These are phyloP conservation scores for Coptodon bakossiorum DNA, from an alignment of 2,113 vertebrate species.

Conservation along the genomic window DNA sequence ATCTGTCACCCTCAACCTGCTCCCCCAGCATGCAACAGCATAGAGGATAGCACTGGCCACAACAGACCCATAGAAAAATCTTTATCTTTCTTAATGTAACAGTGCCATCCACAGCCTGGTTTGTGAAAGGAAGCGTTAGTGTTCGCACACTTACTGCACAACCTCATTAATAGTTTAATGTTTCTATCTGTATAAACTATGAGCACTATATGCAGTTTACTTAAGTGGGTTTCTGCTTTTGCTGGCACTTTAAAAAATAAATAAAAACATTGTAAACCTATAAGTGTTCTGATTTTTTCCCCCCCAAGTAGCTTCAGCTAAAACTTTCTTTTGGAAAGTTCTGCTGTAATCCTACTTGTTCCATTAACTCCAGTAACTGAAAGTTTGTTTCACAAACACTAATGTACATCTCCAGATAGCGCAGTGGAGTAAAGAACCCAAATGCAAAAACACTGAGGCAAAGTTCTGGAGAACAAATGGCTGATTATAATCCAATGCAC, in stretches of 20 bases:
- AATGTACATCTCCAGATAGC: no score
- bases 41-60: rapidly evolving
- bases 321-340: background rate
- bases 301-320: background rate
- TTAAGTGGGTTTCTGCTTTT: background rate
- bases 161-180: background rate
- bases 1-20: rapidly evolving
- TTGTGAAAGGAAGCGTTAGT: background rate
- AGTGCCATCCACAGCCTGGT: background rate
- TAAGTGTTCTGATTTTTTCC: rapidly evolving
- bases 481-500: no score
- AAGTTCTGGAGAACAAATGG: no score
- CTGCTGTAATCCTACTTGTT: background rate
- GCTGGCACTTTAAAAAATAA: rapidly evolving
- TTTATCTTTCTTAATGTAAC: background rate
- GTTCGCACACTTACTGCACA: rapidly evolving
- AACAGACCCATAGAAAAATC: background rate
- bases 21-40: background rate
- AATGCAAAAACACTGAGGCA: no score
- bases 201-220: background rate
- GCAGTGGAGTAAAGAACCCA: no score
- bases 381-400: no score
- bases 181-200: background rate
- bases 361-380: background rate
- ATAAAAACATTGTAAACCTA: rapidly evolving